Evolutionary conservation across 2,888 invertebrate species (phyloP).

Genomic region (Melipona beecheii): DNA sequence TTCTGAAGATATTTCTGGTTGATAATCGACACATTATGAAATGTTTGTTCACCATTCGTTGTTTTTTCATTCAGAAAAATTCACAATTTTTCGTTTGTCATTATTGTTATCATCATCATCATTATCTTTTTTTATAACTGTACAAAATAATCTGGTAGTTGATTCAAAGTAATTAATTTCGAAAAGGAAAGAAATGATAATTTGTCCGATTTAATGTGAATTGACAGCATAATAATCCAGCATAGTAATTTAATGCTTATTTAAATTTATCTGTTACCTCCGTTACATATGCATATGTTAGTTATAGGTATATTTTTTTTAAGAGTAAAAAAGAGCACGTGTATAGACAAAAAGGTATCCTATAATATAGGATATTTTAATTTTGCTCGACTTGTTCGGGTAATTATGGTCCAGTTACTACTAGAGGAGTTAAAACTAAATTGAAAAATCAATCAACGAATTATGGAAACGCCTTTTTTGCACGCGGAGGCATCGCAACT

Average conservation of each 20-base stretch:
- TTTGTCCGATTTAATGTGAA: not conserved
- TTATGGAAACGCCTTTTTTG: constrained; percentile 40
- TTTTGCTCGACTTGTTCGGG: constrained; percentile 31
- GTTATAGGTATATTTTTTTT: constrained; percentile 28
- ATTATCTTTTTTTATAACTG: not conserved
- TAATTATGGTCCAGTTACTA: constrained; percentile 51
- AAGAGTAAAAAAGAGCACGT: constrained; percentile 48
- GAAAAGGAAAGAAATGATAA: not conserved
- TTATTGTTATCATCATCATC: too few relatives aligned
- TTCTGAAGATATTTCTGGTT: not conserved
- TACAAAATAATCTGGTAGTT: not conserved
- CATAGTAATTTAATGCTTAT: constrained; percentile 6
- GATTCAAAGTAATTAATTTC: not conserved
- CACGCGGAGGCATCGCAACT: constrained; percentile 42
- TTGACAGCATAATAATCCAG: constrained; percentile 1
- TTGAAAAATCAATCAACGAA: constrained; percentile 61
- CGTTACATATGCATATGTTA: constrained; percentile 19
- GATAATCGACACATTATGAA: not conserved
- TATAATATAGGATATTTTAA: constrained; percentile 47
- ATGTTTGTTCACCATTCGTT: not conserved
- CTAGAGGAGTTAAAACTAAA: constrained; percentile 32
- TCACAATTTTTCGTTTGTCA: not conserved
- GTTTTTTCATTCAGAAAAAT: not conserved
- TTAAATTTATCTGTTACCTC: constrained; percentile 36
- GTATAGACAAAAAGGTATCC: constrained; percentile 57